Evolutionary conservation across 2,113 vertebrate species (phyloP).

Genomic region (Psilopsiagon aurifrons): DNA sequence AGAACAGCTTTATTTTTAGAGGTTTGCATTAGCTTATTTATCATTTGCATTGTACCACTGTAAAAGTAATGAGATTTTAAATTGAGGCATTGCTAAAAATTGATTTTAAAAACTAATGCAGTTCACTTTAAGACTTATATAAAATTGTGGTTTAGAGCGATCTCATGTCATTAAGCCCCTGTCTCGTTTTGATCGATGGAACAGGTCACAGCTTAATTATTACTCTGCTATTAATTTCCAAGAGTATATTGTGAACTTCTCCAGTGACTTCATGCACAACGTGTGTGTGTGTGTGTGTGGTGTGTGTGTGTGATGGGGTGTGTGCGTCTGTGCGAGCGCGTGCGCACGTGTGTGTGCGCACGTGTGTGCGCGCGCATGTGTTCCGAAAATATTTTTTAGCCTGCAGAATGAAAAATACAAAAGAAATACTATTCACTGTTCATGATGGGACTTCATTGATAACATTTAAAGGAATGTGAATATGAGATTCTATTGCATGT

Average conservation of each 20-base stretch:
- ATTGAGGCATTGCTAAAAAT: not conserved
- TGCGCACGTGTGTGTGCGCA: too few species aligned
- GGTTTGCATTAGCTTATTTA: not conserved
- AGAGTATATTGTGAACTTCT: not conserved
- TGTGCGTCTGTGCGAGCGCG: too few species aligned
- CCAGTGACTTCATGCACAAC: not conserved
- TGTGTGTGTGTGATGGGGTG: too few species aligned
- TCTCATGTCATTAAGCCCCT: not conserved
- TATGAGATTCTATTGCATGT: not conserved
- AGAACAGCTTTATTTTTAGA: not conserved
- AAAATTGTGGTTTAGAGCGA: not conserved
- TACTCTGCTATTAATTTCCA: not conserved
- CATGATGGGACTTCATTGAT: not conserved
- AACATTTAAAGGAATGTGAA: not conserved
- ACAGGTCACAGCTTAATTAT: not conserved
- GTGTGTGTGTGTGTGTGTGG: too few species aligned
- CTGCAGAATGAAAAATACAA: not conserved
- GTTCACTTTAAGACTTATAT: not conserved
- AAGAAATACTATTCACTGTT: not conserved
- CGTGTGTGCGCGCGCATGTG: not conserved
- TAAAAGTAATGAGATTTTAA: not conserved
- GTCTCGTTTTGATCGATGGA: not conserved
- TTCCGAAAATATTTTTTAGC: not conserved
- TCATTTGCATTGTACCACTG: not conserved
- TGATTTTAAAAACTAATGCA: not conserved